A percentile compares a stretch with the other conserved stretches of the same genome.
Conservation (phyloP, 2,113 vertebrate genomes). For the Rhinoptilus africanus region DNA sequence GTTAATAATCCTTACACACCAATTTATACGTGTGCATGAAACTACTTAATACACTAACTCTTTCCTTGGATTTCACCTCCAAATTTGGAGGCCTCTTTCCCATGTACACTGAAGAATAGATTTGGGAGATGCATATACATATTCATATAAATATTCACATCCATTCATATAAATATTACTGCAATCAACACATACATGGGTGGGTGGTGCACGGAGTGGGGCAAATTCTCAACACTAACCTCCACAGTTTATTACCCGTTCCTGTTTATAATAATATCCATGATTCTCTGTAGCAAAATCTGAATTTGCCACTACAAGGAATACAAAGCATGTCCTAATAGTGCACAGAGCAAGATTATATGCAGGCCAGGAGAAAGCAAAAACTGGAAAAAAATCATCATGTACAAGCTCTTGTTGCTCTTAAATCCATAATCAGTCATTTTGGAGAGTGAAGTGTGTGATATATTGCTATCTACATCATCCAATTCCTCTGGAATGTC, state of each 20-base stretch:
- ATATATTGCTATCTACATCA: not conserved
- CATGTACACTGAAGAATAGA: not conserved
- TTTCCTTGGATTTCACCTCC: not conserved
- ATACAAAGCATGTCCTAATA: not conserved
- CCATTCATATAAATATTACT: not conserved
- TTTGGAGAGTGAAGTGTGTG: not conserved
- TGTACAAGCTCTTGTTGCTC: not conserved
- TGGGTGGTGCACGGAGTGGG: not conserved
- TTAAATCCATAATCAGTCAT: not conserved
- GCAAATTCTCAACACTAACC: not conserved
- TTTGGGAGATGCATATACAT: not conserved
- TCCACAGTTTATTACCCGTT: not conserved
- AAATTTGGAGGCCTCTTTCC: not conserved
- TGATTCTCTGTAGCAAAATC: not conserved
- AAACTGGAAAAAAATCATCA: not conserved
- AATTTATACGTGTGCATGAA: not conserved
- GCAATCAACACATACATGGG: not conserved
- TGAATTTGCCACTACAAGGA: not conserved
- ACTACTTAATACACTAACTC: not conserved
- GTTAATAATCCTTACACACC: not conserved
- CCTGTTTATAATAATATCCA: not conserved
- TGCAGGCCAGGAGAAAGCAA: not conserved
- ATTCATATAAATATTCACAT: not conserved
- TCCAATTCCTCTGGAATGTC: not conserved
- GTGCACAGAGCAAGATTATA: not conserved